Evolutionary conservation across 2,888 invertebrate species (phyloP), one percentile per base, ranked within the genome.

Genomic region (Candidula unifasciata): DNA sequence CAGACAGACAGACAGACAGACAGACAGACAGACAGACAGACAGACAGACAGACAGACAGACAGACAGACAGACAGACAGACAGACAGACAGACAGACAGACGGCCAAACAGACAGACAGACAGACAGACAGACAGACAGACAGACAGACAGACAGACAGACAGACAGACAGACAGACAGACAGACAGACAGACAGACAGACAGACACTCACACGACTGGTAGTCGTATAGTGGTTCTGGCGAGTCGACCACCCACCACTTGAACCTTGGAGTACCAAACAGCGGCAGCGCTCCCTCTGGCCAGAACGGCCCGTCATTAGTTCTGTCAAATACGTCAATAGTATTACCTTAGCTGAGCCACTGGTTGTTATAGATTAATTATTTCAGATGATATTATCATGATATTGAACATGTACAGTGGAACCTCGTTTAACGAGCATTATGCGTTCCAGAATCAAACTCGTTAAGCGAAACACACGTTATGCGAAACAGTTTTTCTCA

Each of bases 291-390:
- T 74, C 93, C 93, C 24, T 87, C 85, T 0, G 93, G 93, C 93
- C 93, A 93, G 87, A 93, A 93, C 2, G 93, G 93, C 37, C 93
- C 93, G 83, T 93, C 89, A 60, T 89, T 87, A 85, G 90, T 90
- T 13, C 93, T 83, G 66, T 5, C 44, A 44, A 44, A 44, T 44
- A 44, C 13, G 44, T 44, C 13, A 44, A 44, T 44, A 1, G 8
- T 44, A 13, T 10, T 44, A 10, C 13, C 44, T 10, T 44, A 13
- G 44, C 13, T 44, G 44, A 44, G 2, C 6, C 13, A 44, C 8
- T 44, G 13, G 44, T 44, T 10, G 44, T 44, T 44, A 44, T 13
- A 44, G 0, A 44, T 44, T 44, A 44, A 44, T 44, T 44, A 44
- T 44, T 10, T 13, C 44, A 44, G 13, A 1, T 44, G 44, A 44